These are phyloP conservation scores for Colinus virginianus DNA, from an alignment of 2,113 vertebrate genomes.

Conservation along the genomic window DNA sequence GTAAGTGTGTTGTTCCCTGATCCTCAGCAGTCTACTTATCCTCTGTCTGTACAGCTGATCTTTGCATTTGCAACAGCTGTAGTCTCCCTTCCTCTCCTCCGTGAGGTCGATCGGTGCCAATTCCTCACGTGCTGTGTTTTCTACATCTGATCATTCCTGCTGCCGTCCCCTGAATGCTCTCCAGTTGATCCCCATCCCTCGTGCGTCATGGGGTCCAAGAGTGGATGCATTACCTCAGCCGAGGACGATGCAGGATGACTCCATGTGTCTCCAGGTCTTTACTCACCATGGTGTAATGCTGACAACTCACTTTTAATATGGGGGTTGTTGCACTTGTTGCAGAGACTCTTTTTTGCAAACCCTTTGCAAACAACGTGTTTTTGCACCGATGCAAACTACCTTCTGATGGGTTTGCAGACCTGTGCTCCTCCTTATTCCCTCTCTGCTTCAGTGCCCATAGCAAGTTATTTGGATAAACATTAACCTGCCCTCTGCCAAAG, in stretches of 20 bases:
- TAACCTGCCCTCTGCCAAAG: fast-evolving
- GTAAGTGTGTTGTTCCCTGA: not conserved
- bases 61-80: not conserved
- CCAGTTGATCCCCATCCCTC: not conserved
- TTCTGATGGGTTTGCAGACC: fast-evolving
- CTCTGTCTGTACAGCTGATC: not conserved
- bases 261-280: not conserved
- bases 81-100: too few relatives aligned
- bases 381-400: not conserved
- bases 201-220: fast-evolving
- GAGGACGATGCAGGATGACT: fast-evolving
- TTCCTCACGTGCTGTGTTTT: not conserved
- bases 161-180: not conserved
- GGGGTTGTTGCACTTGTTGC: not conserved
- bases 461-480: not conserved
- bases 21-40: not conserved
- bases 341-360: not conserved
- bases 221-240: not conserved
- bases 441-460: not conserved
- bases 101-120: not conserved
- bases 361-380: not conserved
- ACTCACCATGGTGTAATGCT: not conserved
- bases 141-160: fast-evolving
- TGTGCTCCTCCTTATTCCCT: fast-evolving
- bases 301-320: not conserved